Evolutionary conservation across 1,140 invertebrate genomes (phyloP), one percentile per base, ranked within the genome.

Genomic region (Platyscapa corneri): DNA sequence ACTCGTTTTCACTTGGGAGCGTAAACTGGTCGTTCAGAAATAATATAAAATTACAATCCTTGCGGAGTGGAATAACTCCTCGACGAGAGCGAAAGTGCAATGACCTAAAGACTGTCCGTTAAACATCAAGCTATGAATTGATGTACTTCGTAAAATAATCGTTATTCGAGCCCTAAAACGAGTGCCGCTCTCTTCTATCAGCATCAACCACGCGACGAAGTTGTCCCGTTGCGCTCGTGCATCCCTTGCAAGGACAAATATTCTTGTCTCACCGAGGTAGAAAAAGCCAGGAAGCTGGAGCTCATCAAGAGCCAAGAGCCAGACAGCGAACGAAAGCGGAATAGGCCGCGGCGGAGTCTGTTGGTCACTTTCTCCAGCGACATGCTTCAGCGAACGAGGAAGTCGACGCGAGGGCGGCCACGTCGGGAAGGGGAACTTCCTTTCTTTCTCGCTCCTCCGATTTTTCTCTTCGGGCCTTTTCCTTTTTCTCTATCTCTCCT

Each of bases 301-400:
- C 56, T 0, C 64, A 27, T 37, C 53, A 27, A 20, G 18, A 46
- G 12, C 37, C 3, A 60, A 65, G 27, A 10, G 75, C 76, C 60
- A 82, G 70, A 42, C 30, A 49, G 27, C 27, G n/a, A 86, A 86
- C 49, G 49, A 82, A 85, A 85, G 84, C 56, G 70, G 70, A 76
- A 81, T 60, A 82, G 30, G 14, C 32, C 32, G 53, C 32, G 20
- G 56, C 14, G 2, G 46, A 49, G 42, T 20, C 64, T 27, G 49
- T 18, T 84, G 84, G 86, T 83, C 84, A 86, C 88, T 89, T 88
- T 89, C 87, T 88, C 87, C 87, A 84, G 74, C 86, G 89, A 88
- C 87, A 88, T 85, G 88, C 84, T 83, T 88, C 86, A 84, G 20
- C 87, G 87, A 85, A 88, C 86, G 88, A 89, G 89, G 83, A 89